Evolutionary conservation across 1,140 invertebrate genomes (phyloP).

Genomic region (Yoshiicerus persimilis): DNA sequence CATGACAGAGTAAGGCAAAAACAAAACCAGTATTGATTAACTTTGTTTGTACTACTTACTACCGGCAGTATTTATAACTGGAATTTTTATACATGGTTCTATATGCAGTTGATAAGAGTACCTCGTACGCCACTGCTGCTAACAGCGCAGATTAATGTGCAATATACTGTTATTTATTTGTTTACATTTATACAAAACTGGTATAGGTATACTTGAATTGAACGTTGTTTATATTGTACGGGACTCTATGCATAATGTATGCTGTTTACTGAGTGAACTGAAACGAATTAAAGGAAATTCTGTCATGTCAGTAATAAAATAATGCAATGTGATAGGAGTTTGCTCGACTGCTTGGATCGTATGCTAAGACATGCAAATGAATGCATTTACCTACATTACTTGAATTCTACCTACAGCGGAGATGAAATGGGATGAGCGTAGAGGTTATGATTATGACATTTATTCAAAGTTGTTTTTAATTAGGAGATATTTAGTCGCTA

Average conservation of each 20-base stretch:
- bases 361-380: background rate
- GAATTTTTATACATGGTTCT: no score
- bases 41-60: background rate
- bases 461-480: conserved; percentile 16
- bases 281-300: background rate
- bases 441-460: background rate
- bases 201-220: no score
- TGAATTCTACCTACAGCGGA: background rate
- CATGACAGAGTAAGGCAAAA: background rate
- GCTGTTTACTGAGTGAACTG: background rate
- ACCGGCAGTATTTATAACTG: background rate
- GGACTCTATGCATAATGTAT: background rate
- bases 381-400: background rate
- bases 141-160: background rate
- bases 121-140: background rate
- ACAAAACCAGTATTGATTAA: background rate
- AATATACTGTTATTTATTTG: background rate
- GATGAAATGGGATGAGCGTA: background rate
- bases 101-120: background rate
- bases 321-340: background rate
- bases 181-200: no score
- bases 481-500: conserved; percentile 4
- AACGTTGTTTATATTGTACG: background rate
- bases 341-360: background rate
- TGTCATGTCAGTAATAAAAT: background rate